Base-by-base conservation (phyloP, 1,140 invertebrate genomes). In the Drosophila pachea region DNA sequence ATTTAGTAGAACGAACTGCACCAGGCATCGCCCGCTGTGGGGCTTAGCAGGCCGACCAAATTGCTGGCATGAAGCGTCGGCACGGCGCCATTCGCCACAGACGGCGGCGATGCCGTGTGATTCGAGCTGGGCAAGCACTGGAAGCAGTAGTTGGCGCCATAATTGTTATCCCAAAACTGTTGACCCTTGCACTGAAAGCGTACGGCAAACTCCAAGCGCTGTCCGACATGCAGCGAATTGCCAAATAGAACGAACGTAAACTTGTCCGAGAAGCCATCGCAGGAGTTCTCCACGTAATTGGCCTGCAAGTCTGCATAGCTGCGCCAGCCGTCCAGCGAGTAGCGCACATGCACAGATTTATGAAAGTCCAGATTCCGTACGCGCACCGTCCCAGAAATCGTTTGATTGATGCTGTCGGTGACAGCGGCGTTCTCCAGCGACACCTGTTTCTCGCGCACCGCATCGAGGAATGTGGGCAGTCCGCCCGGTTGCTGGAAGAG, bases 141-240 rank as follows among this genome's bases (percentile, higher is more conserved):
- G 88, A 96, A 95, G 83, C 93, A 93, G 88, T 98, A 98, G 90
- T 98, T 98, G 14, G 90, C 90, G 11, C 95, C 95, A 55, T 90
- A 90, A 78, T 98, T 98, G 89, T 94, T 98, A 89, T 98, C 96
- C 97, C 97, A 98, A 90, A 94, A 97, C 79, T 96, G 94, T 62
- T 93, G 91, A 4, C 95, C 95, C 76, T 94, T 94, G 65, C 94
- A 95, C 78, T 94, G 93, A 89, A 96, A 98, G 32, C 95, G 92
- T 5, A 97, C 91, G 2, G 96, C 96, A 64, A 98, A 93, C 86
- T 96, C 94, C 7, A 98, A 83, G 42, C 93, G 92, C 71, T 95
- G 92, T 0, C 96, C 95, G 3, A 95, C 91, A 7, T 91, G 89
- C 72, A 97, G 90, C 38, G 92, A 93, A 74, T 94, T 92, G 60